Evolutionary conservation across 1,140 invertebrate genomes (phyloP).

Genomic region (Xylocopa sonorina): DNA sequence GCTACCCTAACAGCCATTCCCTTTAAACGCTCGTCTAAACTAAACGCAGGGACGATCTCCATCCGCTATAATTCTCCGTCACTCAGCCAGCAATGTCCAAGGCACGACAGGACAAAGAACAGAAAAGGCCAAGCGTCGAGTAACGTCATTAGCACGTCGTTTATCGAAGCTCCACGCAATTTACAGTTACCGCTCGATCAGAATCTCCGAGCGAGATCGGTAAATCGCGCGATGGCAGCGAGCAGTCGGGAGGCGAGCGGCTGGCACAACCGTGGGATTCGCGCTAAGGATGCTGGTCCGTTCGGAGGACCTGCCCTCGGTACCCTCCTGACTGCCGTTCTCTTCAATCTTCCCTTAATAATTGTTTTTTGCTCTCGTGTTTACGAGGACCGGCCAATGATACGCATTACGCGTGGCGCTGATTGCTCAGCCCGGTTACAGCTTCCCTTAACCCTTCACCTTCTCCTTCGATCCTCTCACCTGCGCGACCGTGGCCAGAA

Average conservation of each 20-base stretch:
- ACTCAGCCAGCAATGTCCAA: no score
- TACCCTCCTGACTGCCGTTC: slow-evolving; percentile 40
- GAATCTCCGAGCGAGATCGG: background rate
- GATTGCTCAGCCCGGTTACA: slow-evolving; percentile 42
- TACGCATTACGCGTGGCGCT: slow-evolving; percentile 63
- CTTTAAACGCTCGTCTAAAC: no score
- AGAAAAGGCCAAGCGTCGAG: background rate
- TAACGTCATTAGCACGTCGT: slow-evolving; percentile 26
- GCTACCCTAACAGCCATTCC: no score
- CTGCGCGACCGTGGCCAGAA: no score
- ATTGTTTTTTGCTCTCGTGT: slow-evolving; percentile 65
- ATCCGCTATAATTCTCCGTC: no score
- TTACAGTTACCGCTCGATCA: slow-evolving; percentile 15
- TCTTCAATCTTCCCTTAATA: slow-evolving; percentile 65
- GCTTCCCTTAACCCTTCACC: background rate
- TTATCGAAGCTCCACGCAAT: background rate
- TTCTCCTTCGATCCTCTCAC: no score
- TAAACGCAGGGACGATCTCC: no score
- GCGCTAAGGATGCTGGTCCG: slow-evolving; percentile 51
- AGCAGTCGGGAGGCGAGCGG: background rate
- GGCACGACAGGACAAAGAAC: background rate
- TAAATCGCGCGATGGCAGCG: slow-evolving; percentile 8
- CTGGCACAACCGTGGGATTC: slow-evolving; percentile 53
- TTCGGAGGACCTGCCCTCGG: slow-evolving; percentile 27
- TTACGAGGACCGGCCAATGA: slow-evolving; percentile 64